These are phyloP conservation scores for Dryoscopus gambensis DNA, from an alignment of 2,113 vertebrate species.

Conservation along the genomic window DNA sequence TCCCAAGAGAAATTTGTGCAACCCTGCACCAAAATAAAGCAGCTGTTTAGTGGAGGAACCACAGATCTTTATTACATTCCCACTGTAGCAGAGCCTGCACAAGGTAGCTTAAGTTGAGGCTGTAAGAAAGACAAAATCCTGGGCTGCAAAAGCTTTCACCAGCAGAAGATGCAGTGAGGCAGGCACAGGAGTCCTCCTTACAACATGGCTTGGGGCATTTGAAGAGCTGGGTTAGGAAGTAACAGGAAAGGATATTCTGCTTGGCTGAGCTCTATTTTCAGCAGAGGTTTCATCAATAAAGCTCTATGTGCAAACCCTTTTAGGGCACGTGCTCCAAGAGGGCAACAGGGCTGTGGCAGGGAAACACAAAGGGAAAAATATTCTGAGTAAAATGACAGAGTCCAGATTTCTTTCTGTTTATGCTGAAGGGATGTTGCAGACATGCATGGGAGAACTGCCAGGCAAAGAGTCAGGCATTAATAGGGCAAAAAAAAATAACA, in stretches of 20 bases:
- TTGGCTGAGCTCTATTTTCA: background rate
- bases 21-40: background rate
- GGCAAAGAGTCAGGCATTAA: background rate
- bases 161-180: background rate
- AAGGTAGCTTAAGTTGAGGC: background rate
- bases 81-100: background rate
- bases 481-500: background rate
- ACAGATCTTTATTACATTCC: background rate
- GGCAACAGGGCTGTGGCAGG: background rate
- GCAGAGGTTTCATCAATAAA: background rate
- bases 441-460: background rate
- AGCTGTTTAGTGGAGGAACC: background rate
- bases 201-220: background rate
- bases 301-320: background rate
- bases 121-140: background rate
- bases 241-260: background rate
- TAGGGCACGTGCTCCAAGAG: rapidly evolving
- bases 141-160: background rate
- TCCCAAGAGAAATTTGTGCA: background rate
- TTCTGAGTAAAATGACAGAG: background rate
- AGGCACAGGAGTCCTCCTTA: background rate
- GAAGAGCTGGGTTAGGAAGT: background rate
- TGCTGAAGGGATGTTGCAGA: background rate
- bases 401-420: background rate
- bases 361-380: background rate